A percentile compares a stretch with the other conserved stretches of the same genome.
Conservation (phyloP, 1,140 invertebrate species). For the Liolophura sinensis region DNA sequence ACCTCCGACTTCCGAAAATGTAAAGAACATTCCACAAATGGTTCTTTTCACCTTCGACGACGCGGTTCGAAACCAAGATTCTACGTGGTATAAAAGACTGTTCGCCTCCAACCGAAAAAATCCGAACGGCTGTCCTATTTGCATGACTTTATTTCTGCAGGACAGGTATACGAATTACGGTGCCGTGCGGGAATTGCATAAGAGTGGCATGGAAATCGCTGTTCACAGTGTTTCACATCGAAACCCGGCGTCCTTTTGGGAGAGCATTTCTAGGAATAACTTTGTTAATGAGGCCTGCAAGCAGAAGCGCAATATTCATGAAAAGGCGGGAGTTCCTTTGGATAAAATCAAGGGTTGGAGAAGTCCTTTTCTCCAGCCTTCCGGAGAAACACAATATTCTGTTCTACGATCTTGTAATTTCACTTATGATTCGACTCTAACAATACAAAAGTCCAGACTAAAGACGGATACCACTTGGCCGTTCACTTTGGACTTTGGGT, state of each 20-base stretch:
- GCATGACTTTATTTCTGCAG: conserved; percentile 80
- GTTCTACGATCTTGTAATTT: conserved; percentile 4
- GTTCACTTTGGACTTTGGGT: conserved; percentile 27
- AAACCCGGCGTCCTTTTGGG: conserved; percentile 26
- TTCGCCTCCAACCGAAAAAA: conserved; percentile 66
- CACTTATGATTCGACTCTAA: conserved; percentile 21
- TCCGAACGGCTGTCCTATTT: conserved; percentile 81
- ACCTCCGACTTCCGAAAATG: conserved; percentile 13
- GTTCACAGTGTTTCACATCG: conserved; percentile 75
- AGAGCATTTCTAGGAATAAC: too few relatives aligned
- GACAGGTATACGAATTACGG: conserved; percentile 82
- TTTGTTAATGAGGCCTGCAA: too few relatives aligned
- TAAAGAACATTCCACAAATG: conserved; percentile 40
- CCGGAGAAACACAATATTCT: conserved; percentile 26
- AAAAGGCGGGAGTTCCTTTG: not conserved
- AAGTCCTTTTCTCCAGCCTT: conserved; percentile 22
- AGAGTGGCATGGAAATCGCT: conserved; percentile 83
- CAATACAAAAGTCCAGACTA: not conserved
- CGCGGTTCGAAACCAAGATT: conserved; percentile 56
- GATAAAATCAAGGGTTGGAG: conserved; percentile 20
- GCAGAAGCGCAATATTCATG: too few relatives aligned
- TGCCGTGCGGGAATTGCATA: conserved; percentile 80
- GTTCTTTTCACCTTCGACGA: conserved; percentile 50
- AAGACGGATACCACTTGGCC: conserved; percentile 17
- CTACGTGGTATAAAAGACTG: conserved; percentile 25